Evolutionary conservation across 2,888 invertebrate genomes (phyloP), one percentile per base, ranked within the genome.

Genomic region (Tipula helvola): DNA sequence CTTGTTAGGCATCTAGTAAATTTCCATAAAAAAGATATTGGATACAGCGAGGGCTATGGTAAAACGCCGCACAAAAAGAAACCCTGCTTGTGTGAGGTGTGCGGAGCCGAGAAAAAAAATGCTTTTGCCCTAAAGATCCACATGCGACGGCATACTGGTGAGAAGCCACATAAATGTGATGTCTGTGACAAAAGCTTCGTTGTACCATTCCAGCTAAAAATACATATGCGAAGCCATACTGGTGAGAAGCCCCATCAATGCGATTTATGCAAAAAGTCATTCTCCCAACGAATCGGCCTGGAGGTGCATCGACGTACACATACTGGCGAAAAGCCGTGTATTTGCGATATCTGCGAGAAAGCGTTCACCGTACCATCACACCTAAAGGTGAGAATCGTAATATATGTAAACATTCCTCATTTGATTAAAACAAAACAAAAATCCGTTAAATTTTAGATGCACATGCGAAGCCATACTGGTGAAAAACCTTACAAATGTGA

Each of bases 81-180:
- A n/a, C 84, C 84, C 5, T 39, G 39, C 13, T n/a, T 84, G 41
- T 84, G 84, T 16, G 84, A 84, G n/a, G 84, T 84, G 36, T 84
- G 84, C 10, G 84, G 84, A 2, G 84, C 41, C 10, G 84, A 84
- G 39, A 84, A 84, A 5, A 36, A n/a, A 41, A 84, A 84, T 10
- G n/a, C 84, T 1, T 84, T 84, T 5, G 84, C 84, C 7, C 16
- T 84, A 4, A 84, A 84, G 16, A 84, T 84, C 3, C 84, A 84
- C 39, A 84, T 84, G 84, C 84, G 84, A n/a, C 84, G 39, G 39
- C 84, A 84, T 12, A 84, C 84, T 84, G 84, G 84, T 16, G 84
- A 84, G 41, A 84, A 84, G 8, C 84, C 84, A 7, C 41, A 84
- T 18, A 36, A 41, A 13, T 84, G 84, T 84, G 39, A 84, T 39